A percentile compares a stretch with the other conserved stretches of the same genome.
Conservation (phyloP, 2,113 vertebrate genomes). For the Tetraodon nigroviridis region DNA sequence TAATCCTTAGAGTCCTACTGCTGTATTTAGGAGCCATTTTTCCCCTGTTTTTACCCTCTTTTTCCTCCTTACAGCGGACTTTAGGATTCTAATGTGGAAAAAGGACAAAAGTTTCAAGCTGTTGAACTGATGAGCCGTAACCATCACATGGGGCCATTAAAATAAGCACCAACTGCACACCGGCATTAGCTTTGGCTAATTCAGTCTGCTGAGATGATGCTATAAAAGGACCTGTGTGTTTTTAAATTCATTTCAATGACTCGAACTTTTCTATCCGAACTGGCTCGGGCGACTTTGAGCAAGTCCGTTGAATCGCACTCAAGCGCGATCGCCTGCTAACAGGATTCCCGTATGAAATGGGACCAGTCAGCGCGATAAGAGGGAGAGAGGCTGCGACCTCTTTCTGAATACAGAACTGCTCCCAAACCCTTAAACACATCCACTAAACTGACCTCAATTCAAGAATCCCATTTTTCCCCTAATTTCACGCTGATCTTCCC, state of each 20-base stretch:
- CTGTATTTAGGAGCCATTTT: neutral
- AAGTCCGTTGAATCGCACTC: neutral
- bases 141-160: too few relatives aligned
- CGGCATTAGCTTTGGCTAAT: too few relatives aligned
- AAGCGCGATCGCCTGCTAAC: conserved; percentile 9
- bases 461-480: conserved; percentile 39
- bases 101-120: too few relatives aligned
- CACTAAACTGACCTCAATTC: conserved; percentile 40
- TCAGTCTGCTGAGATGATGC: too few relatives aligned
- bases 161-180: too few relatives aligned
- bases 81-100: too few relatives aligned
- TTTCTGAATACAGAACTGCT: conserved; percentile 26
- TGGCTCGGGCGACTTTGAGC: neutral
- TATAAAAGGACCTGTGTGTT: too few relatives aligned
- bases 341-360: conserved; percentile 22
- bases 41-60: neutral
- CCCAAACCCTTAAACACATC: conserved; percentile 40
- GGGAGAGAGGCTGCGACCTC: conserved; percentile 12
- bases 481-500: conserved; percentile 41
- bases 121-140: too few relatives aligned
- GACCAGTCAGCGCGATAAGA: conserved; percentile 8
- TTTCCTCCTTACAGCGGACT: too few relatives aligned
- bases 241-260: too few relatives aligned
- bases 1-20: neutral
- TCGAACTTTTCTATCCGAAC: too few relatives aligned